Evolutionary conservation across 2,797 vertebrate genomes (phyloP).

Genomic region (Vireo griseus): DNA sequence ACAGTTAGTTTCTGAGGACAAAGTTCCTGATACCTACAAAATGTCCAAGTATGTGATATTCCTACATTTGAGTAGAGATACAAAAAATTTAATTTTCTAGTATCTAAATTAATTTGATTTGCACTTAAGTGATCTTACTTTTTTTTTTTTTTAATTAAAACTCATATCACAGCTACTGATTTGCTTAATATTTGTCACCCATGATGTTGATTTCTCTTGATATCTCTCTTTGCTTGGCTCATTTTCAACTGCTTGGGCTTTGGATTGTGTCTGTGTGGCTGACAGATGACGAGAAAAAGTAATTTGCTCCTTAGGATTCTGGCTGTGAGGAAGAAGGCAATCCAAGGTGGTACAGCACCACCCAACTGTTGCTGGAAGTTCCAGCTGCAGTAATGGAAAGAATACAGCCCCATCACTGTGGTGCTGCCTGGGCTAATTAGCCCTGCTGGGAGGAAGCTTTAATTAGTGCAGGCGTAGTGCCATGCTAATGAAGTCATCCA

Average conservation of each 20-base stretch:
- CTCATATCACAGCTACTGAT: neutral
- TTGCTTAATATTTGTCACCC: neutral
- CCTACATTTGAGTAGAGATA: neutral
- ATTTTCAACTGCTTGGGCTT: neutral
- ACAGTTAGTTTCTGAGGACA: neutral
- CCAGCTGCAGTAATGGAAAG: neutral
- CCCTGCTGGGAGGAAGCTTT: constrained; percentile 12
- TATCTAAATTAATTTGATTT: neutral
- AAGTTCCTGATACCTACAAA: neutral
- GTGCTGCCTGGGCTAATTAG: neutral
- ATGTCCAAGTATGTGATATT: neutral
- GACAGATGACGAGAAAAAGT: neutral
- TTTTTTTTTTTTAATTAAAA: neutral
- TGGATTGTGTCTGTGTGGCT: neutral
- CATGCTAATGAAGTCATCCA: constrained; percentile 36
- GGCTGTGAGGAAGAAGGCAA: neutral
- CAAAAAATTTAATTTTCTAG: neutral
- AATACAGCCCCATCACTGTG: neutral
- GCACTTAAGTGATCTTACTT: neutral
- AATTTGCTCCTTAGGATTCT: neutral
- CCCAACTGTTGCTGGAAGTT: neutral
- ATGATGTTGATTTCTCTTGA: neutral
- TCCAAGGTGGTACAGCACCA: neutral
- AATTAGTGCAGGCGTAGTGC: constrained; percentile 3
- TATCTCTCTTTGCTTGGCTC: neutral